Base-by-base conservation (phyloP, 2,888 invertebrate species). In the Agrochola circellaris region DNA sequence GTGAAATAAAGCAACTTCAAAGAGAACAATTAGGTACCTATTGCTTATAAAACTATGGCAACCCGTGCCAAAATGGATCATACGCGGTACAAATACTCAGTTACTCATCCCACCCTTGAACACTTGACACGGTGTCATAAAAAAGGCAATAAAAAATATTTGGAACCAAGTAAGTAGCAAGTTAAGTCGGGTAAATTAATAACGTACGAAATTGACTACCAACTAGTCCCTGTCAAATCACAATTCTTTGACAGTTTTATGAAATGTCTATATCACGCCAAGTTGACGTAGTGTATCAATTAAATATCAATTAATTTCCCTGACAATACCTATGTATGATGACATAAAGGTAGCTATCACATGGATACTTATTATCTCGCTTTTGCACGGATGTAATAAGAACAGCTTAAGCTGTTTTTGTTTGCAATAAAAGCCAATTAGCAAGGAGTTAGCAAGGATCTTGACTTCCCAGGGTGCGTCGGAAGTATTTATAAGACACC, bases 1-100 rank as follows among this genome's bases (percentile, higher is more conserved):
- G 42, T 23, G 3, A 45, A 34, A 75, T 76, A 76, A 58, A 76
- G 26, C 38, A 7, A 65, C 64, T 58, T 81, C 70, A 85, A 84
- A 82, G 75, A 58, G 51, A 68, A 54, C 48, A 71, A 80, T 66
- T 51, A 34, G 51, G 67, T 30, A 51, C 8, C 30, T 73, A 76
- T 26, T 58, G 58, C 6, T 56, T 61, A 65, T 61, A 80, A 66
- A 69, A 30, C 58, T n/a, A 64, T 15, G 0, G 42, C 26, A 34
- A 48, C 13, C 7, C n/a, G 45, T 69, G 84, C 81, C 84, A 81
- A 70, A 42, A 58, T 26, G 0, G 30, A 68, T 64, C 30, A 54
- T 38, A 34, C 26, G 60, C 20, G 68, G 34, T 61, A 34, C 62
- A 42, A 69, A 15, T 11, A 56, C 2, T 56, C 38, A 26, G 7